Percentiles rank a stretch among this genome's conserved stretches.
phyloP scores from a whole-genome alignment of 2,797 vertebrate genomes.

The Paguma larvata region DNA sequence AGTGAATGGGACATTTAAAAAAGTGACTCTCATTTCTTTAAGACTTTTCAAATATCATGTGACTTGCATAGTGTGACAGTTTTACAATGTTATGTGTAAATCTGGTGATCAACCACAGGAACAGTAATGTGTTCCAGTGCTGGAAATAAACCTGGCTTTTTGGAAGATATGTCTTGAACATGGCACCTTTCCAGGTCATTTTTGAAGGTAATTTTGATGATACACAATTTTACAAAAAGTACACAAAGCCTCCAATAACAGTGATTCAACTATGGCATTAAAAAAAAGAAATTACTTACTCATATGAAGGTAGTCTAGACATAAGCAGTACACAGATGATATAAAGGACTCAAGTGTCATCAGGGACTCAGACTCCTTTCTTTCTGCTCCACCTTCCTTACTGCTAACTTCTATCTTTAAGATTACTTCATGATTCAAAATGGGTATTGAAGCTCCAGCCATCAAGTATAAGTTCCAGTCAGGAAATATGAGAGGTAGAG shows the following conservation, averaged over 20 bases:
- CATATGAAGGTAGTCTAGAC: not conserved
- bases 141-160: not conserved
- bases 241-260: not conserved
- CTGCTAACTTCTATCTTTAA: not conserved
- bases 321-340: not conserved
- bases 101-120: not conserved
- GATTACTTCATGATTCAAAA: not conserved
- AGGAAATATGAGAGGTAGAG: not conserved
- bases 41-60: not conserved
- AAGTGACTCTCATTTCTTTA: not conserved
- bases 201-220: constrained; percentile 37
- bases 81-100: constrained; percentile 2
- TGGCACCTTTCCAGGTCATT: not conserved
- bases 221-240: not conserved
- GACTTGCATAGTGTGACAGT: not conserved
- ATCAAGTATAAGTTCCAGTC: not conserved
- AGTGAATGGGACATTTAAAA: not conserved
- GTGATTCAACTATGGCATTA: not conserved
- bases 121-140: not conserved
- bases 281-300: not conserved
- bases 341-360: not conserved
- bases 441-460: not conserved
- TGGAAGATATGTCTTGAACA: not conserved
- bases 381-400: not conserved
- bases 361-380: not conserved